Conservation (phyloP, 2,113 vertebrate genomes). For the Saccopteryx bilineata region DNA sequence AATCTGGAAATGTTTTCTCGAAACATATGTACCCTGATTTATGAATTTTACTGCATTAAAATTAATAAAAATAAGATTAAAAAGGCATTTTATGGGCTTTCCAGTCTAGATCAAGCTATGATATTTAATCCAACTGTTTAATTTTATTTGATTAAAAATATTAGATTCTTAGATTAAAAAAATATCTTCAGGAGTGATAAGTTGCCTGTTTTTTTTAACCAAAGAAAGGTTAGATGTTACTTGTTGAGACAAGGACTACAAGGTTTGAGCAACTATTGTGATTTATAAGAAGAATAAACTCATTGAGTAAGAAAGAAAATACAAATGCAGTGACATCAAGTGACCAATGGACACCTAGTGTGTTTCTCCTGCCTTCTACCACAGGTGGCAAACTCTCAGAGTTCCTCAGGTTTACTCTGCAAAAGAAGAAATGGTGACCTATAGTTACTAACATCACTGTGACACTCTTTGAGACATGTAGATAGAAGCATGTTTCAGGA, state of each 20-base stretch:
- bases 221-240: neutral
- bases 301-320: neutral
- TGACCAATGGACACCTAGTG: no score
- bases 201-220: neutral
- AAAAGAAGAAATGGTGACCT: neutral
- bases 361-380: neutral
- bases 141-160: slow-evolving; percentile 24
- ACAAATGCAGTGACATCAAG: neutral
- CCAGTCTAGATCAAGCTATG: neutral
- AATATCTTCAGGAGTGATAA: neutral
- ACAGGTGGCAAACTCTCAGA: neutral
- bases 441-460: accelerated
- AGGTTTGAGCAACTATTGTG: neutral
- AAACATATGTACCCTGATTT: no score
- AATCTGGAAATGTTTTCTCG: no score
- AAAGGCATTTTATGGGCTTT: neutral
- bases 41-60: no score
- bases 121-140: neutral
- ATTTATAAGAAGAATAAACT: neutral
- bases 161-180: neutral
- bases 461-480: neutral
- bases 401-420: neutral
- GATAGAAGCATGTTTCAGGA: neutral
- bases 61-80: no score
- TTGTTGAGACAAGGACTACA: neutral